These are phyloP conservation scores for Pseudomyrmex sp. DNA, from an alignment of 1,140 invertebrate species.

Conservation along the genomic window DNA sequence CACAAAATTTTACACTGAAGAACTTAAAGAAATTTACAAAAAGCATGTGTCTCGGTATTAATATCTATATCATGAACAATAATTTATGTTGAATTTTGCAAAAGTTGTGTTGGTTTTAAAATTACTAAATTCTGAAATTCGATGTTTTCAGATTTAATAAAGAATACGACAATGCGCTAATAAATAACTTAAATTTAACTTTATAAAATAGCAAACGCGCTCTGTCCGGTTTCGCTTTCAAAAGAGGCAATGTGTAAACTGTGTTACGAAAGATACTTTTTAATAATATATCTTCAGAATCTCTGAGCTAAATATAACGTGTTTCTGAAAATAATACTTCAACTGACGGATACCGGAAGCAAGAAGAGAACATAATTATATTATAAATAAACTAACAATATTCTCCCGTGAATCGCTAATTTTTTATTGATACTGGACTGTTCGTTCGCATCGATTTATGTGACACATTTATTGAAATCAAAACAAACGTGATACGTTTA, in stretches of 20 bases:
- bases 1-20: neutral
- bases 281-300: constrained; percentile 16
- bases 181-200: constrained; percentile 1
- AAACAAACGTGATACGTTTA: neutral
- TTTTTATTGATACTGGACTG: neutral
- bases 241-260: neutral
- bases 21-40: neutral
- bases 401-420: constrained; percentile 2
- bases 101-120: neutral
- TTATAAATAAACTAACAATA: no score
- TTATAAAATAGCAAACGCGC: neutral
- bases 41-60: neutral
- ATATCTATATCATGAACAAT: neutral
- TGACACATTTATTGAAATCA: neutral
- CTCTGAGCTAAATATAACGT: neutral
- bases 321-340: constrained; percentile 28
- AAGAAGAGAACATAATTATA: constrained; percentile 11
- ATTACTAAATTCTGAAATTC: neutral
- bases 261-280: constrained; percentile 1
- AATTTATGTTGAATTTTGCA: no score
- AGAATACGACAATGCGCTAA: no score
- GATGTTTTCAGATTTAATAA: neutral
- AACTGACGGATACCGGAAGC: neutral
- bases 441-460: neutral
- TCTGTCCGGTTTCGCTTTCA: neutral